Evolutionary conservation across 1,140 invertebrate species (phyloP).

Genomic region (Lucilia sericata): DNA sequence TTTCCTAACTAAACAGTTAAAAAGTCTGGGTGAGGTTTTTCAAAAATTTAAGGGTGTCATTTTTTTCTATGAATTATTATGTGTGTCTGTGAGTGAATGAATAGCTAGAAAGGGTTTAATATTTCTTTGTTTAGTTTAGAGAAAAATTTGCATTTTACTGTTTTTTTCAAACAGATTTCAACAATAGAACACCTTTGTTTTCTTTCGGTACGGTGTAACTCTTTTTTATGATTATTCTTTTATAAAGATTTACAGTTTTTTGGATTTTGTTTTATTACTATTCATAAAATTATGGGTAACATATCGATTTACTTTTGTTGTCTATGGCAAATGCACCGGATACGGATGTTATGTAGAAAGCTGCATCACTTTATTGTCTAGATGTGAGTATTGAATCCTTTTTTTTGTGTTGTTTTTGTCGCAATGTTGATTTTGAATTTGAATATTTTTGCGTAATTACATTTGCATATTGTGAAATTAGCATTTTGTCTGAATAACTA

Average conservation of each 20-base stretch:
- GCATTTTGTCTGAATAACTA: not conserved
- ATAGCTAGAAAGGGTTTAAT: constrained; percentile 41
- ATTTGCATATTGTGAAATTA: constrained; percentile 40
- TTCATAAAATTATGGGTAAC: constrained; percentile 36
- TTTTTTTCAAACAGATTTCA: too few species aligned
- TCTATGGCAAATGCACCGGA: not conserved
- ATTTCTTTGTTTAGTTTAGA: not conserved
- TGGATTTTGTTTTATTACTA: not conserved
- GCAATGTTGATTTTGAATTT: not conserved
- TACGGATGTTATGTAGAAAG: constrained; percentile 31
- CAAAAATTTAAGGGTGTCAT: not conserved
- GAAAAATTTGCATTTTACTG: constrained; percentile 42
- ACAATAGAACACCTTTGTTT: constrained; percentile 31
- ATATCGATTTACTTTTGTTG: constrained; percentile 38
- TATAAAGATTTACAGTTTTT: not conserved
- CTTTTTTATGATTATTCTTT: constrained; percentile 24
- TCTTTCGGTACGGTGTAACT: constrained; percentile 24
- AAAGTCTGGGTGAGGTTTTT: constrained; percentile 27
- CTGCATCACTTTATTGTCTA: not conserved
- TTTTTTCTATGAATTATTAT: constrained; percentile 16
- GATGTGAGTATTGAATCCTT: not conserved
- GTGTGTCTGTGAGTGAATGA: not conserved
- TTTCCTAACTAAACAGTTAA: not conserved
- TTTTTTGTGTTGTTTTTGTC: constrained; percentile 1
- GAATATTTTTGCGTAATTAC: constrained; percentile 31